Evolutionary conservation across 1,140 invertebrate species (phyloP).

Genomic region (Mactra quadrangularis): DNA sequence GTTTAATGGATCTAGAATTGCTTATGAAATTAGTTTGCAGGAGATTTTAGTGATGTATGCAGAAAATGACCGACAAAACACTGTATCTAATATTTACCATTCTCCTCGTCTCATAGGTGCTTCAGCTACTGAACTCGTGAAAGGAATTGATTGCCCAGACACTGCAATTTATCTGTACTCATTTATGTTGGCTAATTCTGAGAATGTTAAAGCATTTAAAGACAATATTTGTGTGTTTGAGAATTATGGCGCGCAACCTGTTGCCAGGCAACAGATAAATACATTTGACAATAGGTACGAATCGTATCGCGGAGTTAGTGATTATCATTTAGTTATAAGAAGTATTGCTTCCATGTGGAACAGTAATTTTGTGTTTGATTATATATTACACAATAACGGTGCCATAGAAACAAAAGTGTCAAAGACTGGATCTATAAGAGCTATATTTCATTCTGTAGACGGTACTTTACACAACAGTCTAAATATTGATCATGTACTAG

Average conservation of each 20-base stretch:
- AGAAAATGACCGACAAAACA: constrained; percentile 49
- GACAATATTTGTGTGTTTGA: constrained; percentile 81
- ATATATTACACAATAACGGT: constrained; percentile 79
- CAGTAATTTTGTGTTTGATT: constrained; percentile 81
- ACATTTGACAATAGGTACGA: constrained; percentile 34
- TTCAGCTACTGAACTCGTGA: constrained; percentile 68
- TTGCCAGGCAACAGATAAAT: constrained; percentile 71
- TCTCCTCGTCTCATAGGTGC: constrained; percentile 61
- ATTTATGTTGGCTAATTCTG: constrained; percentile 67
- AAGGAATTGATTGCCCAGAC: constrained; percentile 77
- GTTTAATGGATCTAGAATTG: constrained; percentile 75
- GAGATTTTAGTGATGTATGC: constrained; percentile 75
- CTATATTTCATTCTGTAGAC: constrained; percentile 64
- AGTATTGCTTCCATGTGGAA: constrained; percentile 75
- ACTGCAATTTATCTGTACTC: constrained; percentile 71
- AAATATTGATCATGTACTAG: constrained; percentile 66
- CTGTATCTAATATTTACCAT: too few relatives aligned
- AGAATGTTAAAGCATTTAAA: constrained; percentile 57
- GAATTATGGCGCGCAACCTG: constrained; percentile 69
- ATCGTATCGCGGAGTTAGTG: constrained; percentile 71
- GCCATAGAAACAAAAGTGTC: constrained; percentile 73
- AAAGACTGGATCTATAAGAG: constrained; percentile 64
- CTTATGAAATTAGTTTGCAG: constrained; percentile 79
- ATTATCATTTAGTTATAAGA: constrained; percentile 74
- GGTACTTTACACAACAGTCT: constrained; percentile 65